phyloP scores from a whole-genome alignment of 2,797 vertebrate genomes.

The Malacoctenus gilli region DNA sequence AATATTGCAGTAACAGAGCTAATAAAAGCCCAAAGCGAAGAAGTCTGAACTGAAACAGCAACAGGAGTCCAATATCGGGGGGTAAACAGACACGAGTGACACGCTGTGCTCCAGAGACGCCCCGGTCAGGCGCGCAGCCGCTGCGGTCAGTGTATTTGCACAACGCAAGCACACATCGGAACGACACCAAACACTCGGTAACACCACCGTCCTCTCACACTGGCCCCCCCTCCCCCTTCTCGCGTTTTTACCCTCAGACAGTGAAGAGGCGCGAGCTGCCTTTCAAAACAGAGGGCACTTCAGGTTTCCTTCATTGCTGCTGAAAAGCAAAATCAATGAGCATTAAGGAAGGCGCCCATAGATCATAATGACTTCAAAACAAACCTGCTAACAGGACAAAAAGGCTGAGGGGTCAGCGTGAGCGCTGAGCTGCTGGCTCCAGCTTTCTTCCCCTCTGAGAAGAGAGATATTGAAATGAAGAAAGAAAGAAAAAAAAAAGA shows the following conservation, averaged over 20 bases:
- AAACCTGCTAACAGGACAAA: constrained; percentile 36
- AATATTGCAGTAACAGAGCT: constrained; percentile 31
- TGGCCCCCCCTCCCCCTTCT: not conserved
- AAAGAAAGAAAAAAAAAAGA: not conserved
- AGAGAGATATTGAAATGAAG: constrained; percentile 3
- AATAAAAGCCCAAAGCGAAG: constrained; percentile 28
- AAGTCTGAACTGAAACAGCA: constrained; percentile 19
- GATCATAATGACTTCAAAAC: constrained; percentile 45
- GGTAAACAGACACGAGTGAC: constrained; percentile 13
- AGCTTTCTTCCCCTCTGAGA: not conserved
- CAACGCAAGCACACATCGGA: not conserved
- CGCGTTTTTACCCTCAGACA: not conserved
- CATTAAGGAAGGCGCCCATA: constrained; percentile 30
- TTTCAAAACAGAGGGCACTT: constrained; percentile 10
- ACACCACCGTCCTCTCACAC: not conserved
- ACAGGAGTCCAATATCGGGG: constrained; percentile 26
- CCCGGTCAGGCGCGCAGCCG: constrained; percentile 3
- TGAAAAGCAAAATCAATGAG: constrained; percentile 48
- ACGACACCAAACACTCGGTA: not conserved
- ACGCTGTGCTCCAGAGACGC: constrained; percentile 1
- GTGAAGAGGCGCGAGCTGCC: constrained; percentile 3
- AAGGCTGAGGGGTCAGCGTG: constrained; percentile 20
- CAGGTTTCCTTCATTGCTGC: constrained; percentile 15
- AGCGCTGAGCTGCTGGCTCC: constrained; percentile 23
- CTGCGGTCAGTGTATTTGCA: not conserved